These are phyloP conservation scores for Sebastes itinus DNA, from an alignment of 2,797 vertebrate genomes.

Conservation along the genomic window DNA sequence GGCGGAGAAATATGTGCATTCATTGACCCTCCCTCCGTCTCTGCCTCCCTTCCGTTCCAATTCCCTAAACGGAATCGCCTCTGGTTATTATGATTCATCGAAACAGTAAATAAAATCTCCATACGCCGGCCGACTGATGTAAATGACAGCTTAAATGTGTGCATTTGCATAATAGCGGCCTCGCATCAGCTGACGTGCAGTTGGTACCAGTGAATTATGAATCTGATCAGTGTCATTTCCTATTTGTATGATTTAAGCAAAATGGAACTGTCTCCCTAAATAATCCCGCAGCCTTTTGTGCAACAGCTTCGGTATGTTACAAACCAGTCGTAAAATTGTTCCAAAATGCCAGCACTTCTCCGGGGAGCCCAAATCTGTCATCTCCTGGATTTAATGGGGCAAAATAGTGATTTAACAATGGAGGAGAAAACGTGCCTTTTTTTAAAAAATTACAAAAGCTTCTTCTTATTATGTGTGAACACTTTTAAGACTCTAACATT, in stretches of 20 bases:
- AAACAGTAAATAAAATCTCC: slow-evolving; percentile 73
- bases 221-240: slow-evolving; percentile 62
- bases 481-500: background rate
- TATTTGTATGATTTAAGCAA: slow-evolving; percentile 58
- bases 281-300: slow-evolving; percentile 27
- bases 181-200: slow-evolving; percentile 57
- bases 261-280: slow-evolving; percentile 48
- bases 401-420: background rate
- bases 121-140: slow-evolving; percentile 42
- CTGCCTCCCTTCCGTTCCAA: slow-evolving; percentile 36
- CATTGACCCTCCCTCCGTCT: slow-evolving; percentile 33
- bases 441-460: background rate
- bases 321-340: slow-evolving; percentile 29
- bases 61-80: slow-evolving; percentile 36
- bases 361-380: slow-evolving; percentile 26
- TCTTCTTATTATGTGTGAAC: background rate
- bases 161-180: slow-evolving; percentile 64
- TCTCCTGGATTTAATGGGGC: slow-evolving; percentile 12
- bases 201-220: slow-evolving; percentile 56
- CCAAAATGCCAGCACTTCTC: slow-evolving; percentile 37
- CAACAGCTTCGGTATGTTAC: slow-evolving; percentile 26
- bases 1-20: slow-evolving; percentile 56
- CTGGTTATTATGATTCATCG: slow-evolving; percentile 62
- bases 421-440: background rate
- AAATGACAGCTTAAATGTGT: slow-evolving; percentile 57